phyloP scores from a whole-genome alignment of 2,797 vertebrate species.

The Schizopygopsis pylzovi region DNA sequence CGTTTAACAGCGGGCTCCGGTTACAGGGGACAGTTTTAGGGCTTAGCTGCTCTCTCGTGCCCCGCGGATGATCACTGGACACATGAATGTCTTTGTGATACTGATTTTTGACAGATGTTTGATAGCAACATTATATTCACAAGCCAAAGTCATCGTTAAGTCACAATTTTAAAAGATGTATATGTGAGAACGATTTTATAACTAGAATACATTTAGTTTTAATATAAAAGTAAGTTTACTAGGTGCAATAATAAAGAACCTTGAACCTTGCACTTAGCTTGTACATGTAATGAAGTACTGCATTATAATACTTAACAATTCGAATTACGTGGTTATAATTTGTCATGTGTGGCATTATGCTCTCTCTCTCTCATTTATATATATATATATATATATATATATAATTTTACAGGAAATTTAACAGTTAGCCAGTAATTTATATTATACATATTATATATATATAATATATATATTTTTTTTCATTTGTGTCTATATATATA shows the following conservation, averaged over 20 bases:
- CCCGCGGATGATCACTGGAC: neutral
- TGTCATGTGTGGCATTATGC: neutral
- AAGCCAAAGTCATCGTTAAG: neutral
- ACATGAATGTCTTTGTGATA: slow-evolving; percentile 12
- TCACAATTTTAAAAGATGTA: neutral
- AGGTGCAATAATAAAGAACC: too few species aligned
- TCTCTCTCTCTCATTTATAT: too few species aligned
- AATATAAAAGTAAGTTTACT: neutral
- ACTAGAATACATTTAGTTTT: neutral
- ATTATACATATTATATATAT: too few species aligned
- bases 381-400: too few species aligned
- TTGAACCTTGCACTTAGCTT: neutral
- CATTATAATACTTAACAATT: neutral
- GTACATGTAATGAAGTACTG: neutral
- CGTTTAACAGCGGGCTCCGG: slow-evolving; percentile 77
- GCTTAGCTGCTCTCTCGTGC: neutral
- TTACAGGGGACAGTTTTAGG: slow-evolving; percentile 62
- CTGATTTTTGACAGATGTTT: slow-evolving; percentile 2
- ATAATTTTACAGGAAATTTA: too few species aligned
- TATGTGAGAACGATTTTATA: neutral
- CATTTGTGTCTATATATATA: too few species aligned
- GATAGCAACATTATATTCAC: slow-evolving; percentile 8
- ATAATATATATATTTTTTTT: too few species aligned
- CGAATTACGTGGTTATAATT: neutral
- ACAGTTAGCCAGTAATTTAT: too few species aligned